Conservation (phyloP, 2,113 vertebrate species). For the Vulpes ferrilata region DNA sequence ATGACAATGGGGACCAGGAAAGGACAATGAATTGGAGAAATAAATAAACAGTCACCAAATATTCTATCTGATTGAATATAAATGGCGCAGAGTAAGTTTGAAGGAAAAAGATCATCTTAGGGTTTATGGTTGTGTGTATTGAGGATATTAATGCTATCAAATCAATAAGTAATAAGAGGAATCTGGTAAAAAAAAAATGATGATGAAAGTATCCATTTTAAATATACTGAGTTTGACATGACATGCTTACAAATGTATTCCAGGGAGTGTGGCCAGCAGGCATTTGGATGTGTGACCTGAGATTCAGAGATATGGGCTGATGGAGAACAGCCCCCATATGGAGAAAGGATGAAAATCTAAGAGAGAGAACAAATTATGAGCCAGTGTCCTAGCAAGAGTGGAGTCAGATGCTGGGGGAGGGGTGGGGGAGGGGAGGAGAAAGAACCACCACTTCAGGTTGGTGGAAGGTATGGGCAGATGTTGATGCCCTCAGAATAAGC, state of each 20-base stretch:
- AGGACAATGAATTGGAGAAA: not conserved
- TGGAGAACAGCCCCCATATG: not conserved
- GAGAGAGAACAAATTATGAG: not conserved
- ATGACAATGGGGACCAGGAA: not conserved
- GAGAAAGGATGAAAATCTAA: not conserved
- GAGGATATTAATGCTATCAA: too few species aligned
- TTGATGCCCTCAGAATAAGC: fast-evolving
- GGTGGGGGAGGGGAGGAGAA: fast-evolving
- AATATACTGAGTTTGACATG: too few species aligned
- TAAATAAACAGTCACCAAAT: not conserved
- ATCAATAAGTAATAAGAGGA: not conserved
- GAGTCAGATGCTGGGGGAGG: too few species aligned
- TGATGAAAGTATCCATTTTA: not conserved
- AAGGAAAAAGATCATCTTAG: not conserved
- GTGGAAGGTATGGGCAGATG: too few species aligned
- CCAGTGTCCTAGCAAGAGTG: not conserved
- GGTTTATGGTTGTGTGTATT: not conserved
- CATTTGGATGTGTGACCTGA: not conserved
- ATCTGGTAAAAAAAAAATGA: too few species aligned
- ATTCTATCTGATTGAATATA: not conserved
- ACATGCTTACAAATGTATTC: not conserved
- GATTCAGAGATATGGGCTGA: too few species aligned
- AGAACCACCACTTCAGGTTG: not conserved
- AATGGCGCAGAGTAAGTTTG: not conserved
- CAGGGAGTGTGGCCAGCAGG: not conserved